These are phyloP conservation scores for Ophioderma brevispina DNA, from an alignment of 35 echinoderm and acorn worm species.

Conservation along the genomic window DNA sequence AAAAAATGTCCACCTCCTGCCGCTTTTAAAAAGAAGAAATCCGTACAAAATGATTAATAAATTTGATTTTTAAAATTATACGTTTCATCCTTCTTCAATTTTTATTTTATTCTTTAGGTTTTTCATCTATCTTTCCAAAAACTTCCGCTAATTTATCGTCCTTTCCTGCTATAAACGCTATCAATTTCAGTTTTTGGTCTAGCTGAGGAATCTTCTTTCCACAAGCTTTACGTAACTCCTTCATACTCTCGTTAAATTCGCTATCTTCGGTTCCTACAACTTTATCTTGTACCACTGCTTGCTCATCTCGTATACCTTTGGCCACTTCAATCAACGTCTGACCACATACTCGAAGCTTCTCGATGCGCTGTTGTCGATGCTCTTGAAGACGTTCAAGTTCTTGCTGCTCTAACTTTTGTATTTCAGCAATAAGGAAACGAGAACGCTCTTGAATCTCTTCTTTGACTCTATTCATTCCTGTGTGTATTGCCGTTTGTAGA, in stretches of 20 bases:
- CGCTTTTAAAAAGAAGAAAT: too few relatives aligned
- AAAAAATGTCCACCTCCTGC: too few relatives aligned
- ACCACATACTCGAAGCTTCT: not conserved
- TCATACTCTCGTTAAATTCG: not conserved
- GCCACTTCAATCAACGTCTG: not conserved
- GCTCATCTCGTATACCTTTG: constrained; percentile 6
- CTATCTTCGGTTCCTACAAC: not conserved
- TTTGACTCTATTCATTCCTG: not conserved
- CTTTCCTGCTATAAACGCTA: not conserved
- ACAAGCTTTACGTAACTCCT: not conserved
- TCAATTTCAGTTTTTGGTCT: not conserved
- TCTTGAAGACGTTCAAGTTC: not conserved
- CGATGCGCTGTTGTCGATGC: not conserved
- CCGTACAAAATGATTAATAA: too few relatives aligned
- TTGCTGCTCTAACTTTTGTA: not conserved
- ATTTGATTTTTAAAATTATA: too few relatives aligned
- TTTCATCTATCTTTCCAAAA: not conserved
- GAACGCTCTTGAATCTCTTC: not conserved
- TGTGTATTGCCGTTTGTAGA: not conserved
- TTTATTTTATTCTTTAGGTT: not conserved
- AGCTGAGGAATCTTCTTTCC: not conserved
- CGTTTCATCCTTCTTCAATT: too few relatives aligned
- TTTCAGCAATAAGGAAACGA: not conserved
- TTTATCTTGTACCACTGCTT: not conserved
- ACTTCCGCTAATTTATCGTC: not conserved